phyloP scores from a whole-genome alignment of 2,113 vertebrate genomes.

The Lynx canadensis region DNA sequence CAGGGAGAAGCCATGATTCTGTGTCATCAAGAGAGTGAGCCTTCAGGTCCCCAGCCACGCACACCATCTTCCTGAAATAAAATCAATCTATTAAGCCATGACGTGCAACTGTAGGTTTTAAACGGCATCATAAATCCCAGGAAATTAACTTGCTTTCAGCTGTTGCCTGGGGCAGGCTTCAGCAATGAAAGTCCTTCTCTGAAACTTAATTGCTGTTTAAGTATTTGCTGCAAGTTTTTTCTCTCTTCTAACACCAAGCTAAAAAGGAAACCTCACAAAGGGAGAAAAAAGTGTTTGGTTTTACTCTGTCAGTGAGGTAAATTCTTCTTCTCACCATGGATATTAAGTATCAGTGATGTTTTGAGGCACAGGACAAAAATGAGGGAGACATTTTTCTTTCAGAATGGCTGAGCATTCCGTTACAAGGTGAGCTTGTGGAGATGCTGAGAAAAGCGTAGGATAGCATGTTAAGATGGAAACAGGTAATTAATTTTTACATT shows the following conservation, averaged over 20 bases:
- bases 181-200: conserved; percentile 59
- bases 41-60: conserved; percentile 46
- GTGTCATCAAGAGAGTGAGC: conserved; percentile 44
- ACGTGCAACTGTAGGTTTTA: conserved; percentile 77
- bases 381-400: background rate
- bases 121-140: conserved; percentile 78
- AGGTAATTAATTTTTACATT: background rate
- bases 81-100: conserved; percentile 77
- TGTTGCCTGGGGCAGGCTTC: conserved; percentile 27
- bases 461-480: background rate
- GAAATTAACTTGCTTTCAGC: conserved; percentile 80
- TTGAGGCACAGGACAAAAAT: accelerated
- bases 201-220: conserved; percentile 66
- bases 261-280: background rate
- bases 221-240: background rate
- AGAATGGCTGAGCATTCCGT: background rate
- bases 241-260: background rate
- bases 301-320: background rate
- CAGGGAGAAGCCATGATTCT: conserved; percentile 39
- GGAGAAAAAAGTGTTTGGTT: conserved; percentile 42
- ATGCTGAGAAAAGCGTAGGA: accelerated
- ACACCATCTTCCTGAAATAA: conserved; percentile 72
- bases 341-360: background rate
- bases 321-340: conserved; percentile 47
- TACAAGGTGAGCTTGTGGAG: background rate